Evolutionary conservation across 2,113 vertebrate species (phyloP), one percentile per base, ranked within the genome.

Genomic region (Pithys albifrons): DNA sequence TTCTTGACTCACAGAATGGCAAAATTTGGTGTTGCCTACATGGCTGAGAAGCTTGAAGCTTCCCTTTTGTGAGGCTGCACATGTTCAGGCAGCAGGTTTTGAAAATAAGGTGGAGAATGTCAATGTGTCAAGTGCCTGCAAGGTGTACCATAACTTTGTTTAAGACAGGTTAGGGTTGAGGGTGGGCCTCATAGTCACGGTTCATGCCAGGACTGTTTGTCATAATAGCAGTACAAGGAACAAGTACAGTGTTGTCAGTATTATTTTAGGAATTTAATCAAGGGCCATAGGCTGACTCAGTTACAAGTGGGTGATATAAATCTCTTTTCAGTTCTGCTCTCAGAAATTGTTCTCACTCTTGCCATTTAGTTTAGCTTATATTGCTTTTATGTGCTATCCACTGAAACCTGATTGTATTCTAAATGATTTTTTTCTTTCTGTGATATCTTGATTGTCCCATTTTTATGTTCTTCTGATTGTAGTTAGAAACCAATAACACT

Each of bases 221-320:
- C 86, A 93, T 81, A 86, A 54, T 33, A 71, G 25, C 65, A 71
- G 19, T 75, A 58, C 57, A 62, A 84, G 70, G 55, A 96, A 85
- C 76, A 89, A 72, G 88, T 84, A 87, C 61, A 39, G 31, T 65
- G 77, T 59, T 94, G 93, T 89, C 70, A 78, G 76, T 75, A 62
- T 88, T 93, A 92, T 91, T 94, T 96, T 77, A 92, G 76, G 92
- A 96, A 96, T 94, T 92, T 95, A 93, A 93, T 95, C 76, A 84
- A 78, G 57, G 70, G 19, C 65, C 72, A 35, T 94, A 81, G 86
- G 69, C 79, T 96, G 93, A 93, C 70, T 96, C 92, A 94, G 64
- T 88, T 65, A 74, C 41, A 90, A 80, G 72, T 66, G 41, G 69
- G 93, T 90, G 73, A 80, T 88, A 88, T 1, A 7, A 45, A 90